These are phyloP conservation scores for Menura novaehollandiae DNA, from an alignment of 2,113 vertebrate species.

Conservation along the genomic window DNA sequence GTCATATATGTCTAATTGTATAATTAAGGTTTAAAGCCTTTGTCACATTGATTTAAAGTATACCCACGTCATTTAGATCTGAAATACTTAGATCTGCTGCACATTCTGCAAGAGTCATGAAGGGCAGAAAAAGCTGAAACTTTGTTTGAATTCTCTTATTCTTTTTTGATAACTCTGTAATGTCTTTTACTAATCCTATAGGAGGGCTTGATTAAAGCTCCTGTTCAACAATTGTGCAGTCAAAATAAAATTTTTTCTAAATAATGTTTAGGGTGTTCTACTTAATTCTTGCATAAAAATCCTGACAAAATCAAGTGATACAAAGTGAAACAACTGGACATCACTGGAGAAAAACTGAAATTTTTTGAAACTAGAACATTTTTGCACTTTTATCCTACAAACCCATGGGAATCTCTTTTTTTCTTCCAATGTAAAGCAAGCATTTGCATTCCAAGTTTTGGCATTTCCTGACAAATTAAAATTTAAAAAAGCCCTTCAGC, in stretches of 20 bases:
- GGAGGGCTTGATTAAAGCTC: fast-evolving
- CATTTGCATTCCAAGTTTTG: neutral
- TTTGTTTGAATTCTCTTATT: neutral
- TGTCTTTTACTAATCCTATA: neutral
- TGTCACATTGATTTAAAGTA: neutral
- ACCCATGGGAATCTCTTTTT: neutral
- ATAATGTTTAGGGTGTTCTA: neutral
- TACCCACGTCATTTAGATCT: neutral
- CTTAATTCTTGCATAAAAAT: neutral
- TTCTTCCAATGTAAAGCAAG: neutral
- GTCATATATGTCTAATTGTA: neutral
- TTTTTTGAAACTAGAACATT: neutral
- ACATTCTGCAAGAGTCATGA: neutral
- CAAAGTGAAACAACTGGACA: neutral
- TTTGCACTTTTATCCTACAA: neutral
- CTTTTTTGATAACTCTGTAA: neutral
- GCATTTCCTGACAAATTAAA: neutral
- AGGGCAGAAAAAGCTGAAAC: neutral
- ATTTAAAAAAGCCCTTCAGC: neutral
- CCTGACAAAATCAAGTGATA: neutral
- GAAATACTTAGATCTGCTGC: neutral
- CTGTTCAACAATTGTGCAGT: neutral
- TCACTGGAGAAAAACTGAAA: neutral
- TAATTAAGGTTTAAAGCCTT: neutral
- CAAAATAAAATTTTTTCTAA: neutral